Conservation (phyloP, 1,140 invertebrate species). For the Chironomus striatipennis region DNA sequence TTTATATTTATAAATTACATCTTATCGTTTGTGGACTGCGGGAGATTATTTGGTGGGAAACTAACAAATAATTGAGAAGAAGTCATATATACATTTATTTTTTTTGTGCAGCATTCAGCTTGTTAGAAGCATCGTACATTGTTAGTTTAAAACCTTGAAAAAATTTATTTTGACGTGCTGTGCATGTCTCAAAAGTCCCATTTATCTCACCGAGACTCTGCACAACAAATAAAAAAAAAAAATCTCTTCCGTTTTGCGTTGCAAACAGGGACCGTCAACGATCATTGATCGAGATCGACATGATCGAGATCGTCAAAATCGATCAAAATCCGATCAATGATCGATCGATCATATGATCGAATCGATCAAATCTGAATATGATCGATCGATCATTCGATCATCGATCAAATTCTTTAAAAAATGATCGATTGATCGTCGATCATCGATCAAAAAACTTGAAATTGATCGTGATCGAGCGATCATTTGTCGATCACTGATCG, state of each 20-base stretch:
- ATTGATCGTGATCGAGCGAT: too few species aligned
- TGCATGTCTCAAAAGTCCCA: constrained; percentile 15
- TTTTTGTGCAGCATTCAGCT: not conserved
- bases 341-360: too few species aligned
- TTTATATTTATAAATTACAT: not conserved
- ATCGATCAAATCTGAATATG: too few species aligned
- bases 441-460: too few species aligned
- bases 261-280: too few species aligned
- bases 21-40: not conserved
- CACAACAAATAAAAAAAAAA: not conserved
- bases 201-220: not conserved
- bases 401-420: too few species aligned
- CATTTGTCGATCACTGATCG: too few species aligned
- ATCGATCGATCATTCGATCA: too few species aligned
- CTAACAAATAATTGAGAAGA: constrained; percentile 20
- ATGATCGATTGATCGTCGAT: too few species aligned
- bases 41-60: constrained; percentile 22
- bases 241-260: not conserved
- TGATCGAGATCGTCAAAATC: too few species aligned
- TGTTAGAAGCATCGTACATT: not conserved
- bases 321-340: too few species aligned
- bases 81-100: constrained; percentile 20
- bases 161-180: constrained; percentile 8
- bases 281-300: too few species aligned
- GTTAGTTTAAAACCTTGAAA: constrained; percentile 21